phyloP scores from a whole-genome alignment of 1,140 invertebrate genomes.

The Cataglyphis hispanica region DNA sequence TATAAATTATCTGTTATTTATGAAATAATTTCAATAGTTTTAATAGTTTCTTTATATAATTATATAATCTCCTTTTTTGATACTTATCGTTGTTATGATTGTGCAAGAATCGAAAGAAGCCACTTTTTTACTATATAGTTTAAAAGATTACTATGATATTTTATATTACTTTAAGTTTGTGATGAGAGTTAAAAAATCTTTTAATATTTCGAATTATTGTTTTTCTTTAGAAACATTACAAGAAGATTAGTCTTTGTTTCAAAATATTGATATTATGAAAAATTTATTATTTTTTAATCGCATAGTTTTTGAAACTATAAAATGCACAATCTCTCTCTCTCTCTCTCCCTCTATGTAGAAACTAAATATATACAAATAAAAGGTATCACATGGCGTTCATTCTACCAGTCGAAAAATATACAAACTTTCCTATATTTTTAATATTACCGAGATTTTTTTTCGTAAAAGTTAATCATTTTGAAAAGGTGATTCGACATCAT shows the following conservation, averaged over 20 bases:
- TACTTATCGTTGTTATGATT: too few relatives aligned
- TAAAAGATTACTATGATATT: too few relatives aligned
- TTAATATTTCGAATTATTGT: not conserved
- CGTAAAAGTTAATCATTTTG: conserved; percentile 17
- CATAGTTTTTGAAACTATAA: not conserved
- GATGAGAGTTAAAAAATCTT: not conserved
- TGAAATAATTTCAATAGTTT: too few relatives aligned
- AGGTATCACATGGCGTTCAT: not conserved
- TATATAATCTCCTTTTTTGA: too few relatives aligned
- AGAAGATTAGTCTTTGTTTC: not conserved
- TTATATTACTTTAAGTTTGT: not conserved
- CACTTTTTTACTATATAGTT: too few relatives aligned
- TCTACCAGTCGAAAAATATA: not conserved
- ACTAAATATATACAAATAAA: not conserved
- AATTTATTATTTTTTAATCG: not conserved
- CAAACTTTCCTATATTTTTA: conserved; percentile 8
- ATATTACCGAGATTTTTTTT: not conserved
- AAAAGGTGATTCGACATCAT: not conserved
- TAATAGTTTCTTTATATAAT: too few relatives aligned
- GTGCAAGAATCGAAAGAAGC: too few relatives aligned
- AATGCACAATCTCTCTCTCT: not conserved
- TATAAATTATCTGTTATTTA: too few relatives aligned
- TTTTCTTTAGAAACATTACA: not conserved
- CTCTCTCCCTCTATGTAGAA: not conserved
- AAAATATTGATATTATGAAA: not conserved